A percentile compares a stretch with the other conserved stretches of the same genome.
phyloP scores from a whole-genome alignment of 2,113 vertebrate genomes.

The Delphinus delphis region DNA sequence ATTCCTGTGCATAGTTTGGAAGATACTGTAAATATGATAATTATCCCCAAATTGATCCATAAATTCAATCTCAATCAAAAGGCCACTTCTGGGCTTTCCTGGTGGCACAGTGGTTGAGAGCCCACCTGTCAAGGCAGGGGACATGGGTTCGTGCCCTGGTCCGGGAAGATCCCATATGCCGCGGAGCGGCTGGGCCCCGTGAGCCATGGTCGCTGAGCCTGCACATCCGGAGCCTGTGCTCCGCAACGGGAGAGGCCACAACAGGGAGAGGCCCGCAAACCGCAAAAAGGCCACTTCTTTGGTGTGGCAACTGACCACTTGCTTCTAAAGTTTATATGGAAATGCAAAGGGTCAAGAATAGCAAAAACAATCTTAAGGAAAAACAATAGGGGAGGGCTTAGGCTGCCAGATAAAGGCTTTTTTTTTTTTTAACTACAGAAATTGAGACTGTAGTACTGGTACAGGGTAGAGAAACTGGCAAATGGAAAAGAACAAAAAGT shows the following conservation, averaged over 20 bases:
- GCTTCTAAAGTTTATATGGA: not conserved
- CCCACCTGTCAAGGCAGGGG: no score
- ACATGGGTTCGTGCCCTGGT: no score
- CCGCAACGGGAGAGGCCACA: no score
- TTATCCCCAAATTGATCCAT: not conserved
- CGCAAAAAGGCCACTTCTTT: not conserved
- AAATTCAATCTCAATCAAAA: not conserved
- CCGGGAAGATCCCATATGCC: no score
- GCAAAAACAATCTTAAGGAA: not conserved
- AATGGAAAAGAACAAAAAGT: not conserved
- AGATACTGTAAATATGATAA: not conserved
- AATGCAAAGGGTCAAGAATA: not conserved
- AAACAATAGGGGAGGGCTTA: not conserved
- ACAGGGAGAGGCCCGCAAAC: no score
- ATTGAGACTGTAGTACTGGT: not conserved
- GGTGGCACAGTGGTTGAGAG: no score
- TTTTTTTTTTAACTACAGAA: not conserved
- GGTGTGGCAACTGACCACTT: not conserved
- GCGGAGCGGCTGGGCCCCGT: no score
- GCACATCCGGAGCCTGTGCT: no score
- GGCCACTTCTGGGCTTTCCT: not conserved
- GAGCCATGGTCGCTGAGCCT: no score
- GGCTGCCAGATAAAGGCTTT: not conserved
- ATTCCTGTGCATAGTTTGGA: not conserved
- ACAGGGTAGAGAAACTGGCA: not conserved